Evolutionary conservation across 2,888 invertebrate species (phyloP), one percentile per base, ranked within the genome.

Genomic region (Diadegma fenestrale): DNA sequence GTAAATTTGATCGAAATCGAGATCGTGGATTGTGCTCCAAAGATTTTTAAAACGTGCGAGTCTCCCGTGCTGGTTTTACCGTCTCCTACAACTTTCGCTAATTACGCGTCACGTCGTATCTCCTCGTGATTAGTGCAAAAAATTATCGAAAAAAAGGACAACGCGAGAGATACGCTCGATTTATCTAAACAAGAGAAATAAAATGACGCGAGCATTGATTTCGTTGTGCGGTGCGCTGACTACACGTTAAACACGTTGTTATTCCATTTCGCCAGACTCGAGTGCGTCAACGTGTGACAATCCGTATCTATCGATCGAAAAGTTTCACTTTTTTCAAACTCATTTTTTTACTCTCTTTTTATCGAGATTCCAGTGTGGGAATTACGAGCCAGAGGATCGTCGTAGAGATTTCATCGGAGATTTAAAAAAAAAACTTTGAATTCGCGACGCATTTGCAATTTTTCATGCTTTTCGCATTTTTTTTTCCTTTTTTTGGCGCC

Each of bases 31-130:
- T 61, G 19, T 22, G 45, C 17, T 69, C 33, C 45, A 58, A 61
- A 54, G 37, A 54, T 37, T 54, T 43, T 58, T 12, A 41, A 68
- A 68, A 68, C 19, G 78, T 78, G 78, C 19, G 78, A 68, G 78
- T n/a, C 51, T 30, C 22, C 19, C 54, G 68, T 58, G 68, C 43
- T 54, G 45, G 43, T 68, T 66, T 51, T 22, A 30, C 19, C 48
- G 22, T 48, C 12, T 19, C 7, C 26, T 66, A 66, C 41, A 41
- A 22, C 58, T 26, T 51, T 1, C 48, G 58, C 22, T 37, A 76
- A 66, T 66, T 77, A 54, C 77, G 77, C 77, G 66, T 77, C 19
- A 68, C 54, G 26, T 54, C 54, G 54, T 77, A 77, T 66, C 77
- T 77, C 51, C 17, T 66, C 77, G 77, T 77, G 77, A 77, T 77